phyloP scores from a whole-genome alignment of 2,888 invertebrate species.

The Halocaridina rubra region DNA sequence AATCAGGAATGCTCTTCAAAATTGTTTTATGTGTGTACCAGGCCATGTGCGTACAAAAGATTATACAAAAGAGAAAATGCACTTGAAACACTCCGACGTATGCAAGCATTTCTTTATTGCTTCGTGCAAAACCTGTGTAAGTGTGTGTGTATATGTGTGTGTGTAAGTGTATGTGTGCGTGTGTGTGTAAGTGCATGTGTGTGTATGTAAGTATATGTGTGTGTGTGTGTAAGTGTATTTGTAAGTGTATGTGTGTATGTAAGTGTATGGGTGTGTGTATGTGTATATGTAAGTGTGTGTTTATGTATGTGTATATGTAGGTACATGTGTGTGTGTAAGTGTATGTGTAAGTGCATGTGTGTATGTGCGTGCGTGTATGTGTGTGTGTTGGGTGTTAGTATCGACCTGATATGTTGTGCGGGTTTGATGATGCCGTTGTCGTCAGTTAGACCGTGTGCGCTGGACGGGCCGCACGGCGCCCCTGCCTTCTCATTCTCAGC shows the following conservation, averaged over 20 bases:
- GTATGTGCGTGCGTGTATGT: not conserved
- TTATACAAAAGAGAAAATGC: too few relatives aligned
- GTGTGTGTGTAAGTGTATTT: not conserved
- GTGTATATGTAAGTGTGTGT: not conserved
- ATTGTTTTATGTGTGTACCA: too few relatives aligned
- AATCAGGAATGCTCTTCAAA: too few relatives aligned
- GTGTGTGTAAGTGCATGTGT: not conserved
- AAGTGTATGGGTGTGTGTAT: not conserved
- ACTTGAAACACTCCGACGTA: too few relatives aligned
- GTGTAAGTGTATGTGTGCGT: not conserved
- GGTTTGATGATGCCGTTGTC: not conserved
- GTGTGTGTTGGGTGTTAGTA: not conserved
- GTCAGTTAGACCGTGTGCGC: not conserved
- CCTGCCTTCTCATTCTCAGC: not conserved
- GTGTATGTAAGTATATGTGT: not conserved
- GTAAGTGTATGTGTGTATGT: not conserved
- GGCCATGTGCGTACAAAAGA: too few relatives aligned
- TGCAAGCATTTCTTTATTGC: too few relatives aligned
- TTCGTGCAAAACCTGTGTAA: too few relatives aligned
- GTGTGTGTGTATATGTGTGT: not conserved
- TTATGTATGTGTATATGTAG: not conserved
- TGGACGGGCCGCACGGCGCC: not conserved
- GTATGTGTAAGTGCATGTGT: not conserved
- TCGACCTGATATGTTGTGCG: not conserved
- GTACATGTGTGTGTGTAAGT: not conserved